These are phyloP conservation scores for Pangasianodon hypophthalmus DNA, from an alignment of 2,113 vertebrate genomes.

Conservation along the genomic window DNA sequence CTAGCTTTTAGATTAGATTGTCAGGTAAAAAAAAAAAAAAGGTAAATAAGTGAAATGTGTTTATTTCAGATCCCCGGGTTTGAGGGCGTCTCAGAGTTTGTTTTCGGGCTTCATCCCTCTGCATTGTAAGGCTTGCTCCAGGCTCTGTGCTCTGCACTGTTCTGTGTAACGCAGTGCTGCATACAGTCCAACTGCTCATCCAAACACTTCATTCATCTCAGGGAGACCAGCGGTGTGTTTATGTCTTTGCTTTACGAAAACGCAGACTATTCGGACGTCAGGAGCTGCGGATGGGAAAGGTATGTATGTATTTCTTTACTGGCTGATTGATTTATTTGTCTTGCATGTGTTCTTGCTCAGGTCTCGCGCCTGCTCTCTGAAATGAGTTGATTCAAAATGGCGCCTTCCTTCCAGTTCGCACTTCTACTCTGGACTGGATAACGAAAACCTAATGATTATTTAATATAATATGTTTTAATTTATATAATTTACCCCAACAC, in stretches of 20 bases:
- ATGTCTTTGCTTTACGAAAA: conserved; percentile 99
- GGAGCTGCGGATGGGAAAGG: conserved; percentile 62
- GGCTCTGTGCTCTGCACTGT: background rate
- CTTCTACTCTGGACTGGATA: conserved; percentile 45
- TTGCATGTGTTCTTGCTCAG: background rate
- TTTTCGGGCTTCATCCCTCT: conserved; percentile 36
- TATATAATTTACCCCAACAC: background rate
- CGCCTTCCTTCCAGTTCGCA: conserved; percentile 65
- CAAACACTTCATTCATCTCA: conserved; percentile 85
- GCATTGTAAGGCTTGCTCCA: conserved; percentile 25
- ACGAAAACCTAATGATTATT: background rate
- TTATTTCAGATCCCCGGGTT: conserved; percentile 38
- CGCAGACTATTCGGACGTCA: conserved; percentile 77
- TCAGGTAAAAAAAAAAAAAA: background rate
- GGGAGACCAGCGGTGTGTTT: conserved; percentile 99
- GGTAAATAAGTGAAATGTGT: background rate
- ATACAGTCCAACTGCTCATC: background rate
- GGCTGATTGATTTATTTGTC: background rate
- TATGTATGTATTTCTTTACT: conserved; percentile 38
- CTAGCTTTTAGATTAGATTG: background rate
- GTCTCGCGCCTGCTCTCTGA: background rate
- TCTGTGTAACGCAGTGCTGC: conserved; percentile 18
- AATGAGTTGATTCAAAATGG: conserved; percentile 72
- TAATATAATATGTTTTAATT: background rate
- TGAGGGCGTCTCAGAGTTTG: conserved; percentile 38